Evolutionary conservation across 2,113 vertebrate genomes (phyloP).

Genomic region (Zosterops borbonicus): DNA sequence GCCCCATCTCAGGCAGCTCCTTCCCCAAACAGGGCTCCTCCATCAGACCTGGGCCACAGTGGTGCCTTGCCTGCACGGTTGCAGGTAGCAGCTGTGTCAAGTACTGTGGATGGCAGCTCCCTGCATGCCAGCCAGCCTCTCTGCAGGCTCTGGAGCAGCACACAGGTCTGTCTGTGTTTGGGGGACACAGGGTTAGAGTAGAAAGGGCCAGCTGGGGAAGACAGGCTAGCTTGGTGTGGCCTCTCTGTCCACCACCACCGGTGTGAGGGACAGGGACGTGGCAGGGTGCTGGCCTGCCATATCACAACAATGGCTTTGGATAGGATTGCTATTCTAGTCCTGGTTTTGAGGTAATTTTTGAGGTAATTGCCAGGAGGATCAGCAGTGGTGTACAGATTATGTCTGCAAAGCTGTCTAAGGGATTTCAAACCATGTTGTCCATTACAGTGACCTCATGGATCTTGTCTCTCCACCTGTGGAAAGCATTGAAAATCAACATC

Average conservation of each 20-base stretch:
- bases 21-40: accelerated
- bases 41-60: neutral
- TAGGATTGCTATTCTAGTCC: neutral
- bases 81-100: neutral
- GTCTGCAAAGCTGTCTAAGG: neutral
- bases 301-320: neutral
- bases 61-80: neutral
- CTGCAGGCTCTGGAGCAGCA: neutral
- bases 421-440: neutral
- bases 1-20: neutral
- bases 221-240: neutral
- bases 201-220: neutral
- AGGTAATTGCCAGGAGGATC: neutral
- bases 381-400: neutral
- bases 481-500: neutral
- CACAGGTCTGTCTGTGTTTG: neutral
- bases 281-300: neutral
- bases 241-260: neutral
- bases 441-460: neutral
- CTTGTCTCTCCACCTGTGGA: neutral
- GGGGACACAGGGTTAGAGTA: accelerated
- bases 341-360: neutral
- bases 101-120: neutral
- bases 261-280: accelerated
- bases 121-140: accelerated